Evolutionary conservation across 2,113 vertebrate species (phyloP).

Genomic region (Psophia crepitans): DNA sequence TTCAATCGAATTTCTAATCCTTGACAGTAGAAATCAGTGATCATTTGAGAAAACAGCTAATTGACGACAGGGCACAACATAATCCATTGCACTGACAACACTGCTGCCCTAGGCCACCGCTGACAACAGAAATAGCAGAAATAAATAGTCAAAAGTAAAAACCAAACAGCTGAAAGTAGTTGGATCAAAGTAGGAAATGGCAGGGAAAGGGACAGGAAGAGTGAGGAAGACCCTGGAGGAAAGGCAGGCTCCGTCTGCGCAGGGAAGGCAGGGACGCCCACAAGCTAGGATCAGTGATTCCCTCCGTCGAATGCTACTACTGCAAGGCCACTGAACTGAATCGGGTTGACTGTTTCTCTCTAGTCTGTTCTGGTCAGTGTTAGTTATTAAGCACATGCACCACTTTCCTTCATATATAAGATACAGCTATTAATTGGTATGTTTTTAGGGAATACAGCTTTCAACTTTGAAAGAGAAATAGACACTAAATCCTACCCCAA

Average conservation of each 20-base stretch:
- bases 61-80: neutral
- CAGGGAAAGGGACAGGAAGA: neutral
- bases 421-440: neutral
- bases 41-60: neutral
- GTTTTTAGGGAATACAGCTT: neutral
- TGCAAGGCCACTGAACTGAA: neutral
- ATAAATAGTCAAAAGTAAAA: neutral
- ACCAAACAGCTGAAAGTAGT: neutral
- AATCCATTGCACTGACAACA: neutral
- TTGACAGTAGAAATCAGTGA: neutral
- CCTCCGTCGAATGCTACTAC: neutral
- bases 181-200: neutral
- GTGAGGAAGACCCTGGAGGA: neutral
- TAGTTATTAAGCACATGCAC: neutral
- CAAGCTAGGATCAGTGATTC: neutral
- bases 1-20: neutral
- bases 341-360: neutral
- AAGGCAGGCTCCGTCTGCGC: accelerated
- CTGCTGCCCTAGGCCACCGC: neutral
- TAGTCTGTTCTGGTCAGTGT: neutral
- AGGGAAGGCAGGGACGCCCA: neutral
- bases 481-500: neutral
- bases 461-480: neutral
- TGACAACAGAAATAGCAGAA: neutral
- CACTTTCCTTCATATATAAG: neutral